Base-by-base conservation (phyloP, 2,888 invertebrate genomes). In the Caenorhabditis sp. region DNA sequence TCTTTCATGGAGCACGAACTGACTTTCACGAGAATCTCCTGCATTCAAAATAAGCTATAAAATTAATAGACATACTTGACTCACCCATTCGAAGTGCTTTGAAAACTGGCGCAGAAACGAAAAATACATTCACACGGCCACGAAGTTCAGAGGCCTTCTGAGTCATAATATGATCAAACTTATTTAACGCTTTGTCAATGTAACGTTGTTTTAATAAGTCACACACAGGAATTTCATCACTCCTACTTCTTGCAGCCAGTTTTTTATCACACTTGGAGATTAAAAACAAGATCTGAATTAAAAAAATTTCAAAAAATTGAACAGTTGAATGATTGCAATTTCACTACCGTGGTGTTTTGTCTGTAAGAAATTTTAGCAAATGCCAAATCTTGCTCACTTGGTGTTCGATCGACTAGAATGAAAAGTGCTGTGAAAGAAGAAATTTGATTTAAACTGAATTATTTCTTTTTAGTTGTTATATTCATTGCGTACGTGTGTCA, bases 51-150 rank as follows among this genome's bases (percentile, higher is more conserved):
- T n/a, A n/a, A n/a, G n/a, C n/a, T n/a, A n/a, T n/a, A n/a, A n/a
- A n/a, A n/a, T n/a, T n/a, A n/a, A n/a, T n/a, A n/a, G n/a, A n/a
- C n/a, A n/a, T n/a, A n/a, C n/a, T n/a, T 24, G 9, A 6, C 40
- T 32, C 28, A 86, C 86, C 86, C 44, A 65, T 78, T 55, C 87
- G 69, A 35, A 87, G 83, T 37, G 86, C 85, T 44, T 77, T 70
- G 78, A 88, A 87, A 24, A 88, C 87, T 0, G 88, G 87, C 3
- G 88, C 86, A 13, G 88, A 88, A 4, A 88, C 88, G 35, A 88
- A 87, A 65, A 88, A 88, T 9, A 83, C 80, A 50, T 87, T 86
- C 8, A 88, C 84, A 24, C 87, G 56, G 37, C 88, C 88, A 56
- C 85, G 69, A 4, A 88, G 60, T 53, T 88, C 88, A 15, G 88